Percentiles rank a stretch among this genome's conserved stretches.
Evolutionary conservation across 2,797 vertebrate species (phyloP).

Genomic region (Saxicola maurus): DNA sequence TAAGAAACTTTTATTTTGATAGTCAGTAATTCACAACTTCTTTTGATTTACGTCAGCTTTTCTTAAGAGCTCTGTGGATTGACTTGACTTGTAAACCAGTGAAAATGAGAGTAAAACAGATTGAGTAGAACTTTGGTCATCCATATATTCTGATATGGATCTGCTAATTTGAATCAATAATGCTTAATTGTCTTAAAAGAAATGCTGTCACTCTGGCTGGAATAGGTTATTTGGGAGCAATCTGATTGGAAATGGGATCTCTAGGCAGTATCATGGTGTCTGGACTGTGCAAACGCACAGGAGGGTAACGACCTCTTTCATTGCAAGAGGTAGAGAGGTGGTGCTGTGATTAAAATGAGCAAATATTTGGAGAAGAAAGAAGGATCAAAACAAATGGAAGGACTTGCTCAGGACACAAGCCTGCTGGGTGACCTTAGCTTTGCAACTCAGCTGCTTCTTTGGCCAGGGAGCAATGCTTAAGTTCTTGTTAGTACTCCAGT

Average conservation of each 20-base stretch:
- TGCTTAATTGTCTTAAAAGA: not conserved
- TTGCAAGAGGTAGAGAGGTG: not conserved
- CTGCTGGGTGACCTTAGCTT: not conserved
- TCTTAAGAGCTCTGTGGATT: not conserved
- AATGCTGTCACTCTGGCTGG: not conserved
- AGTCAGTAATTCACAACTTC: not conserved
- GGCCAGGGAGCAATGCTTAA: not conserved
- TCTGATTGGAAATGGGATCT: not conserved
- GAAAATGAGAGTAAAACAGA: not conserved
- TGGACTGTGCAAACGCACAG: not conserved
- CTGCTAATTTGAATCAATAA: not conserved
- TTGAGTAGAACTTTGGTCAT: not conserved
- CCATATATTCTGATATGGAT: not conserved
- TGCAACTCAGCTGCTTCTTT: not conserved
- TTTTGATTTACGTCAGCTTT: not conserved
- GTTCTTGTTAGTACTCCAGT: not conserved
- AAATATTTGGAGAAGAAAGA: conserved; percentile 9
- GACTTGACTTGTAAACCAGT: not conserved
- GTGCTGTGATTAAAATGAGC: not conserved
- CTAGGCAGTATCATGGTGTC: not conserved
- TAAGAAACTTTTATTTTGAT: not conserved
- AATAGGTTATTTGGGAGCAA: not conserved
- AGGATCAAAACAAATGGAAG: not conserved
- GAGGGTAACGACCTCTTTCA: not conserved
- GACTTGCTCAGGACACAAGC: not conserved